A percentile compares a stretch with the other conserved stretches of the same genome.
phyloP scores from a whole-genome alignment of 2,113 vertebrate genomes.

The Agapornis roseicollis region DNA sequence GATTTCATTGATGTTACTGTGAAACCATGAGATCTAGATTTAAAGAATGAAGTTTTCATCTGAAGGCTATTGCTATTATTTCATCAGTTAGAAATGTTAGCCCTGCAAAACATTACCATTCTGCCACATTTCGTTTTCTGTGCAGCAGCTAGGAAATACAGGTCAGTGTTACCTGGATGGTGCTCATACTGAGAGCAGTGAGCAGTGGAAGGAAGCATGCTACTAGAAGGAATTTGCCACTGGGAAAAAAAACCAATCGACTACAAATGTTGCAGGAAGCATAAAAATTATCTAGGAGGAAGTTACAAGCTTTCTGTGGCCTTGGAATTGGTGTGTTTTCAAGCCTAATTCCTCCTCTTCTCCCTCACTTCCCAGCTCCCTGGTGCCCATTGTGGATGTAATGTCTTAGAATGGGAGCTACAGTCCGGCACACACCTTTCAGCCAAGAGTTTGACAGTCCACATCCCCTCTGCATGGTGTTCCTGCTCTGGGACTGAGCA shows the following conservation, averaged over 20 bases:
- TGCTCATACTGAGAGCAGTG: background rate
- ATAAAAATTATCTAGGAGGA: background rate
- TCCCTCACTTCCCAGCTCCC: too few species aligned
- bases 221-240: background rate
- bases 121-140: background rate
- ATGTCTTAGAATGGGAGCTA: background rate
- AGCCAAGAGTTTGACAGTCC: accelerated
- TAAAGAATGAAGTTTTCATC: background rate
- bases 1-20: accelerated
- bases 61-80: background rate
- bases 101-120: background rate
- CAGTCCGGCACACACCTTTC: background rate
- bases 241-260: background rate
- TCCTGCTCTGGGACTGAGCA: too few species aligned
- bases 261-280: background rate
- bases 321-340: background rate
- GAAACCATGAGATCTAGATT: background rate
- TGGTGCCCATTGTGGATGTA: background rate
- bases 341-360: background rate
- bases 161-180: accelerated
- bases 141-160: background rate
- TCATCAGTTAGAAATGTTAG: background rate
- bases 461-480: background rate
- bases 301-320: background rate
- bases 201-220: background rate